A percentile compares a stretch with the other conserved stretches of the same genome.
Evolutionary conservation across 37 sponge, comb jelly and placozoan species (phyloP).

Genomic region (Tethya wilhelma): DNA sequence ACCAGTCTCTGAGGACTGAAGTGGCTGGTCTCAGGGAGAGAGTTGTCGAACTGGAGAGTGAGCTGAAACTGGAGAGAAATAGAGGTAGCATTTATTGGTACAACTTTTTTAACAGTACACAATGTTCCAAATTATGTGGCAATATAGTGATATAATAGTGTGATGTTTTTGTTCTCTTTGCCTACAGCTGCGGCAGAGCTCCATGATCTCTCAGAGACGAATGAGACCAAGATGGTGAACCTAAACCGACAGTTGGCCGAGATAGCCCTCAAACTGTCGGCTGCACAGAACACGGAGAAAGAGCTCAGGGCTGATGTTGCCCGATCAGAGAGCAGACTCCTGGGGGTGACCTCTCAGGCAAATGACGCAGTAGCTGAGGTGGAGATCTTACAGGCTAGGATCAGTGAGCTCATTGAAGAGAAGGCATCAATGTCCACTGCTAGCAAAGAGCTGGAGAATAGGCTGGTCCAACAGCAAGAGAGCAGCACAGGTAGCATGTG

Average conservation of each 20-base stretch:
- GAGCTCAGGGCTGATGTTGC: background rate
- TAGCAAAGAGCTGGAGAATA: background rate
- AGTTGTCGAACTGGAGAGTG: conserved; percentile 13
- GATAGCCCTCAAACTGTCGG: background rate
- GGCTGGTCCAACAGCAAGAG: background rate
- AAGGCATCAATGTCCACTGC: background rate
- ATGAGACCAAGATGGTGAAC: conserved; percentile 8
- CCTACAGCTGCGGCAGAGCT: conserved; percentile 40
- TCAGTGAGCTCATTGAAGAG: conserved; percentile 42
- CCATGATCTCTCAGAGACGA: conserved; percentile 14
- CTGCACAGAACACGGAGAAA: conserved; percentile 2
- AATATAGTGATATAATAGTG: too few species aligned
- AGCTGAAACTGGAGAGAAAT: conserved; percentile 22
- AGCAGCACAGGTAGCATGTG: too few species aligned
- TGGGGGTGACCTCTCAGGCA: background rate
- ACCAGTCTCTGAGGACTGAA: background rate
- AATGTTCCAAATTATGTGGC: background rate
- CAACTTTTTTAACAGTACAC: background rate
- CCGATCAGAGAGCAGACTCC: too few species aligned
- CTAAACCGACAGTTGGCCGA: conserved; percentile 40
- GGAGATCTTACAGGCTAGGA: conserved; percentile 38
- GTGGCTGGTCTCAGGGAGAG: conserved; percentile 4
- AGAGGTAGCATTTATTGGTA: conserved; percentile 24
- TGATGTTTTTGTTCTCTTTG: background rate
- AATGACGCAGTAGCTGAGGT: conserved; percentile 16